phyloP scores from a whole-genome alignment of 1,140 invertebrate species.

The Saccostrea glomerata region DNA sequence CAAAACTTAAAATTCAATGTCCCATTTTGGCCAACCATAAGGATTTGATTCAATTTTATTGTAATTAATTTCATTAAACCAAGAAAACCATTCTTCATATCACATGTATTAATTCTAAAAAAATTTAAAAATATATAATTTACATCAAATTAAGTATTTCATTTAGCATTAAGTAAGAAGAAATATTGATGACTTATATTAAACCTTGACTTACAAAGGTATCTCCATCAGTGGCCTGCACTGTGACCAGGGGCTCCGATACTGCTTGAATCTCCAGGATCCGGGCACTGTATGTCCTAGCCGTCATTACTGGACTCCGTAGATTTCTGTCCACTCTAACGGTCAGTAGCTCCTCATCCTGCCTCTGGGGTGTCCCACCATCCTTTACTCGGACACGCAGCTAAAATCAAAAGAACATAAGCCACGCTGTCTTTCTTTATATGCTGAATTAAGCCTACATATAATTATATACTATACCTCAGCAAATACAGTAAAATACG shows the following conservation, averaged over 20 bases:
- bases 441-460: too few species aligned
- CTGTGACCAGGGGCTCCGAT: slow-evolving; percentile 60
- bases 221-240: slow-evolving; percentile 82
- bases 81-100: too few species aligned
- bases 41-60: too few species aligned
- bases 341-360: slow-evolving; percentile 50
- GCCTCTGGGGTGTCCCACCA: slow-evolving; percentile 56
- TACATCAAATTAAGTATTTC: too few species aligned
- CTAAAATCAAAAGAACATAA: background rate
- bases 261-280: slow-evolving; percentile 86
- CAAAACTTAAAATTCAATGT: background rate
- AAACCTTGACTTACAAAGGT: slow-evolving; percentile 50
- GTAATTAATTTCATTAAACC: too few species aligned
- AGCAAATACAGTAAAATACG: too few species aligned
- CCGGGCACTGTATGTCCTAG: slow-evolving; percentile 86
- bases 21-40: background rate
- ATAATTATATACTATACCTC: too few species aligned
- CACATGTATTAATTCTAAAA: too few species aligned
- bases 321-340: slow-evolving; percentile 55
- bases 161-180: too few species aligned
- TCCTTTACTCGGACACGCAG: slow-evolving; percentile 56
- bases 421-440: too few species aligned
- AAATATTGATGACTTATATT: too few species aligned
- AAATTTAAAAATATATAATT: too few species aligned
- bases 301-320: slow-evolving; percentile 79